These are phyloP conservation scores for Oxycera nigricornis DNA, from an alignment of 2,888 invertebrate genomes.

Conservation along the genomic window DNA sequence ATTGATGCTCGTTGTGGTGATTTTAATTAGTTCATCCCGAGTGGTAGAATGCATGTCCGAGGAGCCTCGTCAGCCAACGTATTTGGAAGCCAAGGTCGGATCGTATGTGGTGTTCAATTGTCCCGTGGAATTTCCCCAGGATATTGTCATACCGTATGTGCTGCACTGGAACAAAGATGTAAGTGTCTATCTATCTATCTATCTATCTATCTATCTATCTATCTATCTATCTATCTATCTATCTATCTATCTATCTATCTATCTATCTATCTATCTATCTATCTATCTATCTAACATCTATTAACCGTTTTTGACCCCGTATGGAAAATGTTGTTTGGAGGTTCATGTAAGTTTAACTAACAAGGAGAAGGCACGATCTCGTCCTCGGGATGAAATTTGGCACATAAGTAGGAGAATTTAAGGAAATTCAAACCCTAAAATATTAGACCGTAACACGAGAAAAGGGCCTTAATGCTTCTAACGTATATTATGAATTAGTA, in stretches of 20 bases:
- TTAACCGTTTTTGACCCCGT: no score
- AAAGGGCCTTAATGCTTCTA: no score
- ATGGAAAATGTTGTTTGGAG: no score
- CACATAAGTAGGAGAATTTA: no score
- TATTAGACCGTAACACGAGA: no score
- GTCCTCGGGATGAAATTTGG: no score
- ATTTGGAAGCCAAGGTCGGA: slow-evolving; percentile 62
- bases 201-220: neutral
- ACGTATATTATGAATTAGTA: no score
- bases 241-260: neutral
- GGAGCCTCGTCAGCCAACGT: slow-evolving; percentile 53
- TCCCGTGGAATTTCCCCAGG: slow-evolving; percentile 83
- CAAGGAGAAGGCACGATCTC: no score
- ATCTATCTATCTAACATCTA: neutral
- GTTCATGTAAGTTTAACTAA: no score
- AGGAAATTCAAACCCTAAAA: no score
- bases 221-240: neutral
- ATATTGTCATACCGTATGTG: slow-evolving; percentile 83
- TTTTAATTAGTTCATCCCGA: slow-evolving; percentile 59
- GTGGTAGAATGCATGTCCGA: slow-evolving; percentile 55
- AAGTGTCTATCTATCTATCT: slow-evolving; percentile 60
- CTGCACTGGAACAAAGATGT: slow-evolving; percentile 91
- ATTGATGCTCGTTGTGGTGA: slow-evolving; percentile 35
- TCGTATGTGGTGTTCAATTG: slow-evolving; percentile 62
- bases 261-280: neutral